Evolutionary conservation across 2,113 vertebrate species (phyloP).

Genomic region (Neofelis nebulosa): DNA sequence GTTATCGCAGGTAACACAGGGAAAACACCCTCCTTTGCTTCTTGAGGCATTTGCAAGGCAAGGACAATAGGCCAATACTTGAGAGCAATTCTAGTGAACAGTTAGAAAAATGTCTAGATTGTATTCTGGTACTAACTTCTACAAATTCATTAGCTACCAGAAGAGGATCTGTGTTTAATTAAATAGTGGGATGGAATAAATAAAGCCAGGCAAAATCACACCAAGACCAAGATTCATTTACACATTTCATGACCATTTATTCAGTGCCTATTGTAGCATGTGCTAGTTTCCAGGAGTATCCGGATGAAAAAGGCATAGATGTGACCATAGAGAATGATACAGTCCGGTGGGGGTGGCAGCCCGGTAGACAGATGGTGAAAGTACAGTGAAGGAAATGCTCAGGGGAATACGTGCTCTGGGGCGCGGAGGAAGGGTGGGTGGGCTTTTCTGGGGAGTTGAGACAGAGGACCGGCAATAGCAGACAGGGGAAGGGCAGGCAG

Average conservation of each 20-base stretch:
- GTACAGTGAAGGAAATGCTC: background rate
- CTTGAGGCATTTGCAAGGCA: background rate
- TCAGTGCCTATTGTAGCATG: accelerated
- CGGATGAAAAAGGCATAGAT: too few species aligned
- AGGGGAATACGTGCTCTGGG: background rate
- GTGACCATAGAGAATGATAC: background rate
- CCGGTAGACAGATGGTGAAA: background rate
- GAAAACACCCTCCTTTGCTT: background rate
- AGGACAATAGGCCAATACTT: background rate
- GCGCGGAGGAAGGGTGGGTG: background rate
- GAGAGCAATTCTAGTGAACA: background rate
- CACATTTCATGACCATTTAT: background rate
- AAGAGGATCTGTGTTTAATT: background rate
- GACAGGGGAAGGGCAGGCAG: background rate
- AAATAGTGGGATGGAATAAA: background rate
- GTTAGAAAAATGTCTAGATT: background rate
- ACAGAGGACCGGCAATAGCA: background rate
- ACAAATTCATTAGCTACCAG: background rate
- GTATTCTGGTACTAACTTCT: background rate
- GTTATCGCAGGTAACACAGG: background rate
- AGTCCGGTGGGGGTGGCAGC: accelerated
- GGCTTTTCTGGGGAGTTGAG: background rate
- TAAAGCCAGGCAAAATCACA: background rate
- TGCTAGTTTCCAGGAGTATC: background rate
- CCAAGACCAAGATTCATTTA: background rate